Evolutionary conservation across 2,888 invertebrate species (phyloP), one percentile per base, ranked within the genome.

Genomic region (Yponomeuta evonymella): DNA sequence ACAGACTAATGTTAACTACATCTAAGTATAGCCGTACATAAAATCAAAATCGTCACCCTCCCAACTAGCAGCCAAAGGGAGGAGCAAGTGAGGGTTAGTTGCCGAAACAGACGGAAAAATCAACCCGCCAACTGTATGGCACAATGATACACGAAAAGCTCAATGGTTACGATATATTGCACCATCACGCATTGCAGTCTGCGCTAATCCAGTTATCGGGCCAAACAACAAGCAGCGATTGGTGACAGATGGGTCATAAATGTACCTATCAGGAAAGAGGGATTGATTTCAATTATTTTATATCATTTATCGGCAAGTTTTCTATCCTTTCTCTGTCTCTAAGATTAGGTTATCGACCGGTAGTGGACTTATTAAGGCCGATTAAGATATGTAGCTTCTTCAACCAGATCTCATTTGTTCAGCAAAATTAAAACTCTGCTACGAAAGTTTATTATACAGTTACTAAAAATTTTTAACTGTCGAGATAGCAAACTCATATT

Each of bases 91-190:
- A 66, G 69, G 69, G 71, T 58, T 58, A 70, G 70, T 43, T 43
- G 43, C 43, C 51, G 51, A 58, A 15, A 58, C 51, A 58, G 51
- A 71, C 51, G 68, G 69, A 71, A 71, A 43, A 84, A 83, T 85
- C 80, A 86, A 84, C 81, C 81, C 82, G 81, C 82, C 84, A 86
- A 43, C 43, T 43, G 43, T 8, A 33, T 33, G 33, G 33, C 5
- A 43, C 43, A 43, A 89, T 85, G 89, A 89, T 90, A 88, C 86
- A 86, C 85, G 86, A 86, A 89, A 89, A 88, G 87, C 89, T 89
- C 89, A 89, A 88, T 90, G 87, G 87, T 83, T 86, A 83, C 88
- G 86, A 90, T 89, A 87, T 88, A 90, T 90, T 86, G 85, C 83
- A 77, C 78, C 80, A 85, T 85, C 87, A 85, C 82, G 83, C 83